These are phyloP conservation scores for Lucilia cuprina DNA, from an alignment of 1,140 invertebrate species.

Conservation along the genomic window DNA sequence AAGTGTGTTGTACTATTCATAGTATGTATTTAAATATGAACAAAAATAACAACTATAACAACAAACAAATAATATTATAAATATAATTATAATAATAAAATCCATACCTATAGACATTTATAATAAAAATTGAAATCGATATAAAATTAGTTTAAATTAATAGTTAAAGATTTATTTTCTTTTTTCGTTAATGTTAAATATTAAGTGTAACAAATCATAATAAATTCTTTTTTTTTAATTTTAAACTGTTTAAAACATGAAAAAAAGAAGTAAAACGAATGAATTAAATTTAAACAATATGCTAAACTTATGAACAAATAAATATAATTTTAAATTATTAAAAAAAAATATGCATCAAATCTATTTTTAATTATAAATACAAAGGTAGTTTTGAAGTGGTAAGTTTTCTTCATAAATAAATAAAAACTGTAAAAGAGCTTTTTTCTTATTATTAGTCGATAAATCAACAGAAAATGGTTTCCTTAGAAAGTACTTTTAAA, in stretches of 20 bases:
- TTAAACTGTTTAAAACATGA: neutral
- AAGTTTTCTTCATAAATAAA: too few relatives aligned
- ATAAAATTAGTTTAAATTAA: neutral
- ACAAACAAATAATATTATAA: neutral
- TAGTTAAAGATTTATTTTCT: neutral
- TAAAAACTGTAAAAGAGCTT: too few relatives aligned
- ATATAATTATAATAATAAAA: neutral
- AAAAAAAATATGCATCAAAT: neutral
- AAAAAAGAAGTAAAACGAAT: neutral
- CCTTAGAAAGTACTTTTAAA: too few relatives aligned
- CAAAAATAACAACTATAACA: neutral
- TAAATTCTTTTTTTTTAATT: neutral
- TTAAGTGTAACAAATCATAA: neutral
- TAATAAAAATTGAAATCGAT: neutral
- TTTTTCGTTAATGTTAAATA: neutral
- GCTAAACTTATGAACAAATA: constrained; percentile 3
- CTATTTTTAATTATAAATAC: too few relatives aligned
- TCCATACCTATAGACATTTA: neutral
- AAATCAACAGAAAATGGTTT: too few relatives aligned
- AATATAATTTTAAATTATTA: constrained; percentile 16
- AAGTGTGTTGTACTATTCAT: neutral
- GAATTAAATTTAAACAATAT: neutral
- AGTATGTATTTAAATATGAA: neutral
- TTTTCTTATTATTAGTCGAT: too few relatives aligned
- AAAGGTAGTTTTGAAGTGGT: too few relatives aligned